These are phyloP conservation scores for Axea sp. DNA, from an alignment of 2,888 invertebrate genomes.

Conservation along the genomic window DNA sequence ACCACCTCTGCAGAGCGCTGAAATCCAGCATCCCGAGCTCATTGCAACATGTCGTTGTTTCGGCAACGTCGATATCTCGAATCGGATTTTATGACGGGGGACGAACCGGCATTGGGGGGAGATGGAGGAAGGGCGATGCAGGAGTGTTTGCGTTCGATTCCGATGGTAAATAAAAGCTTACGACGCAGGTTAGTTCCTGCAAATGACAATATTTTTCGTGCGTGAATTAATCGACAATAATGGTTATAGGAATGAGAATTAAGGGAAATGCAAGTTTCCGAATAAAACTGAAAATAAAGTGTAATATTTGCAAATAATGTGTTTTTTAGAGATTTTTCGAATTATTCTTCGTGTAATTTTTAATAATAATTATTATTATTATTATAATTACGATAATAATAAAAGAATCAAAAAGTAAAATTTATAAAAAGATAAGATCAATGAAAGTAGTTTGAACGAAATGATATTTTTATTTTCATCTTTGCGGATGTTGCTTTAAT, in stretches of 20 bases:
- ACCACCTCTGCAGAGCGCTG: constrained; percentile 56
- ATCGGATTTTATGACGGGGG: constrained; percentile 40
- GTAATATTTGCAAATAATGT: no score
- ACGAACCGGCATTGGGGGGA: background rate
- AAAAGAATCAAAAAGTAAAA: no score
- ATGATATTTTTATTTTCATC: no score
- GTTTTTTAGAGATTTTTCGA: no score
- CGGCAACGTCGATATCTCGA: constrained; percentile 64
- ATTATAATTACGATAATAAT: no score
- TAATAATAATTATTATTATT: no score
- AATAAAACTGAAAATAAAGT: no score
- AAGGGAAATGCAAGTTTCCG: no score
- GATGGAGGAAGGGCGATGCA: constrained; percentile 8
- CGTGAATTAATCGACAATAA: constrained; percentile 15
- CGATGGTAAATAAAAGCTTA: constrained; percentile 50
- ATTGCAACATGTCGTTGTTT: constrained; percentile 55
- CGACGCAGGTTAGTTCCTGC: constrained; percentile 54
- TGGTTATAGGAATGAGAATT: background rate
- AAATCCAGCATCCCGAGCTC: constrained; percentile 58
- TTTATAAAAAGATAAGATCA: no score
- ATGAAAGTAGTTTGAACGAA: no score
- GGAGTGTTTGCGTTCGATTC: constrained; percentile 57
- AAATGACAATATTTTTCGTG: constrained; percentile 42
- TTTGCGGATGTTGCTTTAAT: no score
- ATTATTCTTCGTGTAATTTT: no score